Conservation (phyloP, 2,888 invertebrate species). For the Aleiodes leptofemur region DNA sequence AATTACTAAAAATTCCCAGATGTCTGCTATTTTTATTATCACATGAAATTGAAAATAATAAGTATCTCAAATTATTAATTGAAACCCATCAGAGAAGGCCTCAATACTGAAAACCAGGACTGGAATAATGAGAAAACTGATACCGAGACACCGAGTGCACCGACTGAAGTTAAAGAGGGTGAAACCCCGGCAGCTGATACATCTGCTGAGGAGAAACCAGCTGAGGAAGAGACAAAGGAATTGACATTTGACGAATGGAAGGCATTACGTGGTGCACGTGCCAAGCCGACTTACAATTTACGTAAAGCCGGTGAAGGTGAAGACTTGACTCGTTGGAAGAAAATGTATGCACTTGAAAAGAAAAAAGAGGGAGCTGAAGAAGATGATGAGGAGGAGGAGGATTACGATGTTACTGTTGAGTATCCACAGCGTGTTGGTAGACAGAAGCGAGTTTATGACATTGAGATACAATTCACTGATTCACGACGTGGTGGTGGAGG, state of each 20-base stretch:
- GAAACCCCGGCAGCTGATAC: constrained; percentile 66
- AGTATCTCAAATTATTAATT: constrained; percentile 14
- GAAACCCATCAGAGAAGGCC: constrained; percentile 65
- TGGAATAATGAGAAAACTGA: constrained; percentile 78
- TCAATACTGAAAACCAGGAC: constrained; percentile 70
- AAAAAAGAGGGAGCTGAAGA: constrained; percentile 83
- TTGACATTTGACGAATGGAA: constrained; percentile 97
- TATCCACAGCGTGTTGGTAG: constrained; percentile 92
- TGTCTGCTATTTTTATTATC: no score
- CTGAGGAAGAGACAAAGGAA: constrained; percentile 87
- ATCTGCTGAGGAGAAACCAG: constrained; percentile 75
- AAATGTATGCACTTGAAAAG: constrained; percentile 87
- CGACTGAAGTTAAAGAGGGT: constrained; percentile 67
- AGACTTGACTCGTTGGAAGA: constrained; percentile 94
- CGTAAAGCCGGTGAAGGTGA: constrained; percentile 97
- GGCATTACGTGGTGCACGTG: constrained; percentile 87
- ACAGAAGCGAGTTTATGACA: constrained; percentile 89
- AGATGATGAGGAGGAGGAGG: constrained; percentile 83
- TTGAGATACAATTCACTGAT: constrained; percentile 92
- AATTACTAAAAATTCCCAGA: no score
- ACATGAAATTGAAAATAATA: no score
- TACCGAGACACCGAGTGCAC: constrained; percentile 60
- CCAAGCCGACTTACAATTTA: constrained; percentile 92
- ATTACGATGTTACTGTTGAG: constrained; percentile 83
- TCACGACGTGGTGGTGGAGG: constrained; percentile 83